These are phyloP conservation scores for Lethrus apterus DNA, from an alignment of 1,140 invertebrate genomes.

Conservation along the genomic window DNA sequence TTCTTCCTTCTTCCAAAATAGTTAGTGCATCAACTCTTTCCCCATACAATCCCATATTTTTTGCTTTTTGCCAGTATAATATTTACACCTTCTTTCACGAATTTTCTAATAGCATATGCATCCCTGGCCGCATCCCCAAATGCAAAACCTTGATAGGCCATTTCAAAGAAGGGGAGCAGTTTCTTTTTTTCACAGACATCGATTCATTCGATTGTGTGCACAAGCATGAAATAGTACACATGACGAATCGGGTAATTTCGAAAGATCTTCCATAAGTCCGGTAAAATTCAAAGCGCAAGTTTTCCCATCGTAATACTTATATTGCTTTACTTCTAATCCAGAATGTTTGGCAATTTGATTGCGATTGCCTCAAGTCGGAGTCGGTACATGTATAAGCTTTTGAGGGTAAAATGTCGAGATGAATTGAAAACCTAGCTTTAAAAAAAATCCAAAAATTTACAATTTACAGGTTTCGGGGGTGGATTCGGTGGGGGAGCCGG, in stretches of 20 bases:
- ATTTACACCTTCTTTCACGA: slow-evolving; percentile 75
- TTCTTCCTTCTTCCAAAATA: slow-evolving; percentile 74
- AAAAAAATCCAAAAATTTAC: no score
- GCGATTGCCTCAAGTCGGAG: slow-evolving; percentile 98
- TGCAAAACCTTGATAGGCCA: slow-evolving; percentile 97
- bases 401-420: no score
- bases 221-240: slow-evolving; percentile 92
- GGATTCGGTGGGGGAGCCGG: no score
- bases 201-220: slow-evolving; percentile 91
- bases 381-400: no score
- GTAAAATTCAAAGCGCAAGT: slow-evolving; percentile 93
- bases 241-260: slow-evolving; percentile 73
- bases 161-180: slow-evolving; percentile 89
- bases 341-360: slow-evolving; percentile 87
- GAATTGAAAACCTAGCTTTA: no score
- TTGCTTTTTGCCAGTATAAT: slow-evolving; percentile 92
- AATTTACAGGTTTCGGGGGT: background rate
- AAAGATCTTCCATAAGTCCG: slow-evolving; percentile 83
- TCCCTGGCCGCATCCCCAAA: slow-evolving; percentile 91
- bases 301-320: slow-evolving; percentile 92
- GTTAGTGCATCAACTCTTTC: slow-evolving; percentile 90
- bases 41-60: slow-evolving; percentile 91
- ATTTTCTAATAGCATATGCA: slow-evolving; percentile 59
- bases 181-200: slow-evolving; percentile 69
- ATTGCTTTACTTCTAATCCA: slow-evolving; percentile 79